Conservation (phyloP, 2,797 vertebrate genomes). For the Morelia viridis region DNA sequence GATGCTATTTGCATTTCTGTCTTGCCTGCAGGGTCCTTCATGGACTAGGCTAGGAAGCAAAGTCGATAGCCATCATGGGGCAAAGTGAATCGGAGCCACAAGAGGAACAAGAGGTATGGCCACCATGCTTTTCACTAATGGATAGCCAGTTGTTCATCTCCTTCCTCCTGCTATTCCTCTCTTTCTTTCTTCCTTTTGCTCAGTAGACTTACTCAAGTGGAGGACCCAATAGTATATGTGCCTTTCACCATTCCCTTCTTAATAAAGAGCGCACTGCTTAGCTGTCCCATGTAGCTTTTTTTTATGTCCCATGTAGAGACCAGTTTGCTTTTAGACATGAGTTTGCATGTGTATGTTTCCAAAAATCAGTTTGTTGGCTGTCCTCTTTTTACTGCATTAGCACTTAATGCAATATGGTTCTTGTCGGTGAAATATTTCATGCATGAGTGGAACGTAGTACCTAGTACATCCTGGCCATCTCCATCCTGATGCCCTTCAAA, state of each 20-base stretch:
- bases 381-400: not conserved
- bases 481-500: not conserved
- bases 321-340: not conserved
- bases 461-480: not conserved
- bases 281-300: not conserved
- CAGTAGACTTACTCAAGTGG: not conserved
- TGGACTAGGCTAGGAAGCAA: not conserved
- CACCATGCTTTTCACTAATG: not conserved
- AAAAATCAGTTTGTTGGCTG: not conserved
- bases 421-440: not conserved
- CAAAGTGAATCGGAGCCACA: slow-evolving; percentile 35
- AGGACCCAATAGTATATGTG: not conserved
- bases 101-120: slow-evolving; percentile 25
- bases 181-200: not conserved
- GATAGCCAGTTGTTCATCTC: not conserved
- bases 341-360: not conserved
- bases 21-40: slow-evolving; percentile 7
- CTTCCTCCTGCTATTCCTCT: not conserved
- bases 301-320: not conserved
- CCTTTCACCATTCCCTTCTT: not conserved
- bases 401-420: not conserved
- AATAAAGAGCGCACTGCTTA: not conserved
- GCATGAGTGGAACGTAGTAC: not conserved
- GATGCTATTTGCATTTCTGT: not conserved
- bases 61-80: slow-evolving; percentile 20